A percentile compares a stretch with the other conserved stretches of the same genome.
Conservation (phyloP, 2,113 vertebrate genomes). For the Oncorhynchus mykiss region DNA sequence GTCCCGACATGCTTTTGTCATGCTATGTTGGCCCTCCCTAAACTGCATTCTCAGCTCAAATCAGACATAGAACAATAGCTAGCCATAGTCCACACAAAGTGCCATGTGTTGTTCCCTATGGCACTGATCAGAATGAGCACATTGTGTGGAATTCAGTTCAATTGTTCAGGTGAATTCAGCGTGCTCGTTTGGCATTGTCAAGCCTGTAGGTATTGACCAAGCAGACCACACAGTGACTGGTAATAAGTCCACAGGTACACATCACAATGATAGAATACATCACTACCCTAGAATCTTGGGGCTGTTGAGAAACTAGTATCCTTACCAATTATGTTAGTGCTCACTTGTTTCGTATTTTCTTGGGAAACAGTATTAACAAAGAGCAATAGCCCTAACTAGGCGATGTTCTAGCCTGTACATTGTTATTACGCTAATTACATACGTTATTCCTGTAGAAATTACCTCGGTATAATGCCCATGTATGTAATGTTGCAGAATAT, state of each 20-base stretch:
- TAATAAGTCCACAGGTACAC: not conserved
- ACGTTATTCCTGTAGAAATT: not conserved
- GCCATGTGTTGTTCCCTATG: constrained; percentile 38
- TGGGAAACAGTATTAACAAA: too few species aligned
- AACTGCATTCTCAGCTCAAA: constrained; percentile 42
- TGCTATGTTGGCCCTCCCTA: constrained; percentile 64
- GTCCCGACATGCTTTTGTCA: constrained; percentile 70
- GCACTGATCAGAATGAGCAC: constrained; percentile 38
- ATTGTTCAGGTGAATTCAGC: not conserved
- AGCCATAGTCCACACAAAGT: constrained; percentile 36
- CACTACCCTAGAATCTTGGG: not conserved
- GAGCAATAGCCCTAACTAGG: not conserved
- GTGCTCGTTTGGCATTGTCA: not conserved
- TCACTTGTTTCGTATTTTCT: too few species aligned
- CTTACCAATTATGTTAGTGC: too few species aligned
- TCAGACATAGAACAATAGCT: constrained; percentile 45
- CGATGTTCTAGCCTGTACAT: too few species aligned
- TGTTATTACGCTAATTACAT: not conserved
- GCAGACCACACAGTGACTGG: not conserved
- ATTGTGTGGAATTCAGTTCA: not conserved
- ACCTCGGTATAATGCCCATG: constrained; percentile 18
- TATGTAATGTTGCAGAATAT: constrained; percentile 60
- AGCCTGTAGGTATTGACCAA: not conserved
- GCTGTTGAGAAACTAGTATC: not conserved
- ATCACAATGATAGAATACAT: too few species aligned